Conservation (phyloP, 2,888 invertebrate species). For the Ormyrus labotus region DNA sequence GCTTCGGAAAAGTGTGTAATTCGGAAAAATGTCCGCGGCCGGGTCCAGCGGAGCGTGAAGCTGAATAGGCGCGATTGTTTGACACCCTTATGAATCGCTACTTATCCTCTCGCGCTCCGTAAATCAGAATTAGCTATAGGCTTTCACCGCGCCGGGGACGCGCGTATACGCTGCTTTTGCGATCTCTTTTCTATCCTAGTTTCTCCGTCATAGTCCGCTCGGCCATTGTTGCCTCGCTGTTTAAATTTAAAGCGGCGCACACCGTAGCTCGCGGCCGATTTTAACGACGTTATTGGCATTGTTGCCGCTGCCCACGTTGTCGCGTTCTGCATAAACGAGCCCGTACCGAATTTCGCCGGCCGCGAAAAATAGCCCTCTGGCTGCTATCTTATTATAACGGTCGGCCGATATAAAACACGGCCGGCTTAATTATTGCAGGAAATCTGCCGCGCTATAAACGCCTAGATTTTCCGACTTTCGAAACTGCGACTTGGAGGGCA, state of each 20-base stretch:
- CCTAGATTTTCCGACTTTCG: neutral
- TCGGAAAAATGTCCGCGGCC: constrained; percentile 4
- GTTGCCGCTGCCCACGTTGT: neutral
- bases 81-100: constrained; percentile 42
- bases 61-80: constrained; percentile 35
- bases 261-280: neutral
- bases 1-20: neutral
- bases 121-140: constrained; percentile 49
- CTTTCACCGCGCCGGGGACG: constrained; percentile 34
- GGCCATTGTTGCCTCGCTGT: constrained; percentile 25
- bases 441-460: neutral
- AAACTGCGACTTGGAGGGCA: neutral
- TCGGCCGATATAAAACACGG: neutral
- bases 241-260: constrained; percentile 11
- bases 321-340: constrained; percentile 3
- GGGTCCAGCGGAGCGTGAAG: constrained; percentile 23
- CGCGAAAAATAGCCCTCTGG: neutral
- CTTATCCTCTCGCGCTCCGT: constrained; percentile 31
- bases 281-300: constrained; percentile 43
- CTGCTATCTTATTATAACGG: constrained; percentile 24
- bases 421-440: neutral
- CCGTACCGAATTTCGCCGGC: neutral
- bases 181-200: constrained; percentile 21
- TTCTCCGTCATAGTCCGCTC: constrained; percentile 3
- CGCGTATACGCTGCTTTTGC: neutral